Base-by-base conservation (phyloP, 2,113 vertebrate genomes). In the Salvelinus fontinalis region DNA sequence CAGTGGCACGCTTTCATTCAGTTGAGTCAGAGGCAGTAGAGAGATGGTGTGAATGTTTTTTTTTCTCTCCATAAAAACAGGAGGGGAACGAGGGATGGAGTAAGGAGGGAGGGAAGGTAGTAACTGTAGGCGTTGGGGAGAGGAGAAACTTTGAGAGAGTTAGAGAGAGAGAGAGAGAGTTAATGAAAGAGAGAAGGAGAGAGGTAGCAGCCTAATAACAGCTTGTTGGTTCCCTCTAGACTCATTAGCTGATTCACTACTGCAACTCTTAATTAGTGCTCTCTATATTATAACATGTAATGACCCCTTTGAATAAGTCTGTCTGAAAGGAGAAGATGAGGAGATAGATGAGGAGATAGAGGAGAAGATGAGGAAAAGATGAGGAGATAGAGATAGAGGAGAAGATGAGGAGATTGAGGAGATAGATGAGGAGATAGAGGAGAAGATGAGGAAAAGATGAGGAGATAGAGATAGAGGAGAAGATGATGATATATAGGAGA, bases 241-340 rank as follows among this genome's bases (percentile, higher is more conserved):
- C 68, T 70, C 20, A 48, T 70, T 70, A 70, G 39, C 34, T 49
- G 18, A 16, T 31, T 6, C 2, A 48, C 68, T 18, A 18, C 16
- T 70, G 68, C n/a, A 49, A 49, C 68, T 70, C 31, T 70, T 70
- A 70, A 70, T 70, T 70, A 22, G 39, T 11, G 18, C 18, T 48
- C 9, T 39, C 68, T 48, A 24, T 70, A 70, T 22, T 24, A 48
- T 48, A 22, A 8, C 7, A 5, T 18, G 8, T 39, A 26, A 39
- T 31, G 3, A 11, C 5, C 60, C 20, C 60, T 26, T 64, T 64
- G 4, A 39, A 68, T 48, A 20, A 24, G 31, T 12, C 12, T 70
- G 34, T 49, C 9, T 8, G 9, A 20, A 18, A 16, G 8, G 68
- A 70, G 27, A 27, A 39, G 67, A 39, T 7, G 39, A 22, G 31